Evolutionary conservation across 2,113 vertebrate genomes (phyloP).

Genomic region (rat (Rattus norvegicus)): DNA sequence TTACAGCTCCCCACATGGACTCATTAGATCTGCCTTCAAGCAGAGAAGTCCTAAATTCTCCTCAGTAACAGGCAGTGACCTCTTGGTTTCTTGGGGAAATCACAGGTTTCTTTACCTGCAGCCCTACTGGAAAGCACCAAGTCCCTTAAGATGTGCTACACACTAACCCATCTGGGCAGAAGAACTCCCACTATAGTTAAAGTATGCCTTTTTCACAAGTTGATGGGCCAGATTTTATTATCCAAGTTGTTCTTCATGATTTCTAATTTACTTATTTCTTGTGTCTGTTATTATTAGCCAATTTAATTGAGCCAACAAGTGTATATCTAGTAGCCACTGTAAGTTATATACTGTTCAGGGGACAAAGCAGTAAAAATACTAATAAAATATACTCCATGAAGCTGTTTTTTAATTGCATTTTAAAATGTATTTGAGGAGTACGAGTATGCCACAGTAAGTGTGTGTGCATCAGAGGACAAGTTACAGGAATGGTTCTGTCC

Average conservation of each 20-base stretch:
- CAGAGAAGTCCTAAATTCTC: neutral
- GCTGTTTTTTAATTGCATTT: neutral
- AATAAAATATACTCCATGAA: neutral
- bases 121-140: conserved; percentile 18
- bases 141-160: neutral
- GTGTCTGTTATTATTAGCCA: neutral
- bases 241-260: conserved; percentile 18
- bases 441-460: neutral
- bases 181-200: neutral
- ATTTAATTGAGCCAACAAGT: neutral
- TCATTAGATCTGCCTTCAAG: conserved; percentile 38
- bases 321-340: neutral
- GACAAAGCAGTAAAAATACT: neutral
- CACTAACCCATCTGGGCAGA: neutral
- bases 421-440: neutral
- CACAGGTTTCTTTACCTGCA: neutral
- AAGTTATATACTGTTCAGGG: neutral
- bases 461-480: too few species aligned
- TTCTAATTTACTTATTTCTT: conserved; percentile 28
- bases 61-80: neutral
- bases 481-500: neutral
- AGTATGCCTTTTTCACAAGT: conserved; percentile 3
- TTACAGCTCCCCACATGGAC: neutral
- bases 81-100: conserved; percentile 12
- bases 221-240: conserved; percentile 31